phyloP scores from a whole-genome alignment of 2,888 invertebrate species.

The Tipula vernalis region DNA sequence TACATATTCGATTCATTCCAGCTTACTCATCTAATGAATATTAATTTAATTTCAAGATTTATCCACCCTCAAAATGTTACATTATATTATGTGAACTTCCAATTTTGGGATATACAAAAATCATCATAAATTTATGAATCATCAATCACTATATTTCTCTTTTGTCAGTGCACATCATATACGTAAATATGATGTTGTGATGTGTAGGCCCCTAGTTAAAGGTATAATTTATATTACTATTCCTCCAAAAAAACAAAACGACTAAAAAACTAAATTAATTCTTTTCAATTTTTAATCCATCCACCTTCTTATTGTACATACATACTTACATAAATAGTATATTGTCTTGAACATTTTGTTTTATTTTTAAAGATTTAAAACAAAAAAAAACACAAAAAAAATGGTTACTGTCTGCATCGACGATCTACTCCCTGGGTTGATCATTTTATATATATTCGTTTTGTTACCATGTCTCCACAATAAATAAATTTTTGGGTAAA shows the following conservation, averaged over 20 bases:
- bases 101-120: background rate
- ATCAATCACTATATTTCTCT: background rate
- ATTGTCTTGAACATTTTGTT: background rate
- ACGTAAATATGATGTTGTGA: background rate
- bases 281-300: background rate
- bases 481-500: background rate
- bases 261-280: background rate
- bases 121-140: background rate
- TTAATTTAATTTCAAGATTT: background rate
- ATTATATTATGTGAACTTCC: background rate
- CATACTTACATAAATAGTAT: background rate
- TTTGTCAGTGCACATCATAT: background rate
- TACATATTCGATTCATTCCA: background rate
- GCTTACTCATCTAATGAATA: background rate
- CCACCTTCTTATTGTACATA: background rate
- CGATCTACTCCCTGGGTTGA: background rate
- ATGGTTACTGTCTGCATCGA: background rate
- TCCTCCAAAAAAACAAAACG: background rate
- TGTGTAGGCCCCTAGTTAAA: background rate
- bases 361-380: background rate
- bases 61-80: background rate
- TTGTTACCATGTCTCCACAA: background rate
- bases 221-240: background rate
- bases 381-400: background rate
- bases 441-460: background rate